Percentiles rank a stretch among this genome's conserved stretches.
Evolutionary conservation across 2,797 vertebrate genomes (phyloP).

Genomic region (Lutjanus campechanus): DNA sequence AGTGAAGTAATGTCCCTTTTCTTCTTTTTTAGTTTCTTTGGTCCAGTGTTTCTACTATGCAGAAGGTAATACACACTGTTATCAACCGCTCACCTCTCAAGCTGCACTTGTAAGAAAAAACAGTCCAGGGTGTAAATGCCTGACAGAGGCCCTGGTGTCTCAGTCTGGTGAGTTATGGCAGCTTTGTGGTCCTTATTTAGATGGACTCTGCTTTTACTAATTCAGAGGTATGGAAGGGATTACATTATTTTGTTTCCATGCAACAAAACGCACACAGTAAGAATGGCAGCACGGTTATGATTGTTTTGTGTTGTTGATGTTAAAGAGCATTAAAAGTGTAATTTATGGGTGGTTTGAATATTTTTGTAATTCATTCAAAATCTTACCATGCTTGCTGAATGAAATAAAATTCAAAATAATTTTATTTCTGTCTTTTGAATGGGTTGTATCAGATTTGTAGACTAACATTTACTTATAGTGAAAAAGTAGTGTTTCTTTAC

Average conservation of each 20-base stretch:
- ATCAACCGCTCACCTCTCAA: slow-evolving; percentile 30
- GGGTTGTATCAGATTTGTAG: neutral
- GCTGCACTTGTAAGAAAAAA: slow-evolving; percentile 13
- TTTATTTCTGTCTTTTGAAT: neutral
- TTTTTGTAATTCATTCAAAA: slow-evolving; percentile 50
- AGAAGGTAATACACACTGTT: slow-evolving; percentile 23
- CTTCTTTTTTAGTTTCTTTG: neutral
- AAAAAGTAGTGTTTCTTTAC: neutral
- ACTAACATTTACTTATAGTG: neutral
- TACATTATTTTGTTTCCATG: neutral
- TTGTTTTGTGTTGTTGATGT: slow-evolving; percentile 37
- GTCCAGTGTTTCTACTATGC: slow-evolving; percentile 16
- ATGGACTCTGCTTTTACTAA: slow-evolving; percentile 16
- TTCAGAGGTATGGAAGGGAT: slow-evolving; percentile 1
- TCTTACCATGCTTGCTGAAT: slow-evolving; percentile 26
- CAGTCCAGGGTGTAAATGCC: slow-evolving; percentile 19
- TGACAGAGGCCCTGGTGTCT: slow-evolving; percentile 32
- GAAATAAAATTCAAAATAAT: slow-evolving; percentile 27
- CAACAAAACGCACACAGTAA: slow-evolving; percentile 1
- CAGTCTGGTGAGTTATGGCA: slow-evolving; percentile 39
- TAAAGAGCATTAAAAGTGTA: slow-evolving; percentile 21
- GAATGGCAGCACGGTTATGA: slow-evolving; percentile 11
- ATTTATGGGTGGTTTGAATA: slow-evolving; percentile 41
- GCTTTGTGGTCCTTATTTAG: slow-evolving; percentile 52
- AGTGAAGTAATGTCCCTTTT: too few relatives aligned